phyloP scores from a whole-genome alignment of 2,888 invertebrate species.

The Philonicus albiceps region DNA sequence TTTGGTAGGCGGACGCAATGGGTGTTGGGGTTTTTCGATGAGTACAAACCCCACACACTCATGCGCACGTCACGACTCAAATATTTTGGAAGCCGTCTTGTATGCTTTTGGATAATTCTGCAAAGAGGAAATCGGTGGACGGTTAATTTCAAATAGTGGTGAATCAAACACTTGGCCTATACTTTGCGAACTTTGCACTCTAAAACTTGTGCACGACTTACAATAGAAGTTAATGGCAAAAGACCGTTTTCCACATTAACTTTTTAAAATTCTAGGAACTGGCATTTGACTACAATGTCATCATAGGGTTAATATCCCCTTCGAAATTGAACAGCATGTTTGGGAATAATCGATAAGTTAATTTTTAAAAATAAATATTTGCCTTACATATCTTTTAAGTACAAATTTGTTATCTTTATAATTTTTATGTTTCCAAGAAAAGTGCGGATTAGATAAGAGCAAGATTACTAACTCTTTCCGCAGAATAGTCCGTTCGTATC shows the following conservation, averaged over 20 bases:
- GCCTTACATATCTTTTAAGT: too few species aligned
- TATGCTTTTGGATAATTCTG: neutral
- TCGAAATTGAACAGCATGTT: too few species aligned
- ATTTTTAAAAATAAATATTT: too few species aligned
- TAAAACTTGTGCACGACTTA: too few species aligned
- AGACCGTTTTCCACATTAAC: neutral
- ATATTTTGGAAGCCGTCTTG: constrained; percentile 20
- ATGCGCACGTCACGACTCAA: constrained; percentile 37
- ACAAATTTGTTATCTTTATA: too few species aligned
- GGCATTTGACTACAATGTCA: too few species aligned
- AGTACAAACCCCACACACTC: constrained; percentile 42
- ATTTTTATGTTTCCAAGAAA: neutral
- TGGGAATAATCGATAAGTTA: too few species aligned
- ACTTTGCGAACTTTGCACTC: too few species aligned
- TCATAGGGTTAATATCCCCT: too few species aligned
- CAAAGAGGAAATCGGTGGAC: neutral
- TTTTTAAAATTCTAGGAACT: neutral
- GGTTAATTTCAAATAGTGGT: neutral
- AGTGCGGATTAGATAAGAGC: neutral
- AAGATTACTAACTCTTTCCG: neutral
- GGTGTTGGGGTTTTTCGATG: constrained; percentile 29
- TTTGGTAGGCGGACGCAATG: constrained; percentile 33
- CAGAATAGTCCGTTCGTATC: neutral
- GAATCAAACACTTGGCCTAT: too few species aligned
- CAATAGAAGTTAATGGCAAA: neutral